These are phyloP conservation scores for Mesitornis unicolor DNA, from an alignment of 2,113 vertebrate genomes.

Conservation along the genomic window DNA sequence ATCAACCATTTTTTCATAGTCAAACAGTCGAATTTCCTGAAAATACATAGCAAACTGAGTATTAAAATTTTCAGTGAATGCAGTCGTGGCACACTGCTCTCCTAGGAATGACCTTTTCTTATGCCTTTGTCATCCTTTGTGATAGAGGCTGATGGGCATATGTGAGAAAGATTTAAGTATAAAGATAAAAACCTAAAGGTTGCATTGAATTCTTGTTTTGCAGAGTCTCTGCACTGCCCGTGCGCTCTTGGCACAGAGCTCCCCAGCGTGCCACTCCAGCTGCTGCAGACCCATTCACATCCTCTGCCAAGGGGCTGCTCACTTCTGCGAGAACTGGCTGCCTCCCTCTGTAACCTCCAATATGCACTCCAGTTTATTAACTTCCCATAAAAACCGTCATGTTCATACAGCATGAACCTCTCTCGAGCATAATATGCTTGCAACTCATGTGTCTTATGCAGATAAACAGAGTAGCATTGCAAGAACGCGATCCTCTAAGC, in stretches of 20 bases:
- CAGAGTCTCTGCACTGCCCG: background rate
- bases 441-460: background rate
- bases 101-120: background rate
- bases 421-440: background rate
- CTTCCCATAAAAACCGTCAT: accelerated
- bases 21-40: slow-evolving; percentile 94
- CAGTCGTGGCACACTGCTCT: background rate
- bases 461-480: background rate
- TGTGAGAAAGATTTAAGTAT: background rate
- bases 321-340: background rate
- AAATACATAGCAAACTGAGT: slow-evolving; percentile 46
- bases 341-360: background rate
- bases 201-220: background rate
- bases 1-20: slow-evolving; percentile 99
- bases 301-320: background rate
- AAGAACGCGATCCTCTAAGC: background rate
- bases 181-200: background rate
- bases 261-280: background rate
- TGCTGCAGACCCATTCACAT: background rate
- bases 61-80: slow-evolving; percentile 19
- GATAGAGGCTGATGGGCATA: background rate
- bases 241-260: background rate
- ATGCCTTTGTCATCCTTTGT: background rate
- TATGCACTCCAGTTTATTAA: background rate
- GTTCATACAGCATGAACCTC: background rate